Conservation (phyloP, 2,888 invertebrate genomes). For the Scotopteryx bipunctaria region DNA sequence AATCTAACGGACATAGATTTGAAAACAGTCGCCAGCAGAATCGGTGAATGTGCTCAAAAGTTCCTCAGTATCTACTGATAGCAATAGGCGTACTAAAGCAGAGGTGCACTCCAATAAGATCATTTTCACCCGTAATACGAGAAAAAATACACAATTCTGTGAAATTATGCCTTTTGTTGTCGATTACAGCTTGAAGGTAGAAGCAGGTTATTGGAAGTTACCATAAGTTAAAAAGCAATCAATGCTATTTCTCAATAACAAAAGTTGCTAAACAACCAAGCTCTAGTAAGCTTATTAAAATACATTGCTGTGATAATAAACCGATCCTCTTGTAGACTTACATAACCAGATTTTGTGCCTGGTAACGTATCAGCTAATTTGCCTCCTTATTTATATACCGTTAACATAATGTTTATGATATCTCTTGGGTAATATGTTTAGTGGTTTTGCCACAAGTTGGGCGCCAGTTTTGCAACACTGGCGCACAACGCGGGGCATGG, state of each 20-base stretch:
- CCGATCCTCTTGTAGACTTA: slow-evolving; percentile 58
- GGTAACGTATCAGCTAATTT: slow-evolving; percentile 35
- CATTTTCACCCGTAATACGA: slow-evolving; percentile 2
- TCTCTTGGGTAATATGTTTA: neutral
- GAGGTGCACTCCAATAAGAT: neutral
- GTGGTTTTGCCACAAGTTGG: slow-evolving; percentile 19
- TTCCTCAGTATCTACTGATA: slow-evolving; percentile 7
- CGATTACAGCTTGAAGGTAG: neutral
- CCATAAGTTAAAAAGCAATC: slow-evolving; percentile 6
- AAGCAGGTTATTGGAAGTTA: neutral
- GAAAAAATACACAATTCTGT: slow-evolving; percentile 3
- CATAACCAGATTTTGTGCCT: slow-evolving; percentile 53
- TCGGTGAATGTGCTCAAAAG: slow-evolving; percentile 39
- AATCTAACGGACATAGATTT: slow-evolving; percentile 53
- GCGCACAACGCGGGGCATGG: slow-evolving; percentile 24
- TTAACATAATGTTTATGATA: slow-evolving; percentile 22
- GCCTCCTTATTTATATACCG: slow-evolving; percentile 11
- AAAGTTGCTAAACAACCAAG: slow-evolving; percentile 10
- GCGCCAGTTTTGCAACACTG: slow-evolving; percentile 27
- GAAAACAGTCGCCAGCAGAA: slow-evolving; percentile 49
- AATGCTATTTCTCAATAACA: slow-evolving; percentile 6
- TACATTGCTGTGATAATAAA: slow-evolving; percentile 31
- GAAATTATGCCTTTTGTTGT: neutral
- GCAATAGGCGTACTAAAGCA: slow-evolving; percentile 20
- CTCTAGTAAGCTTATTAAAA: slow-evolving; percentile 10